Evolutionary conservation across 2,113 vertebrate species (phyloP), one percentile per base, ranked within the genome.

Genomic region (Noctilio leporinus): DNA sequence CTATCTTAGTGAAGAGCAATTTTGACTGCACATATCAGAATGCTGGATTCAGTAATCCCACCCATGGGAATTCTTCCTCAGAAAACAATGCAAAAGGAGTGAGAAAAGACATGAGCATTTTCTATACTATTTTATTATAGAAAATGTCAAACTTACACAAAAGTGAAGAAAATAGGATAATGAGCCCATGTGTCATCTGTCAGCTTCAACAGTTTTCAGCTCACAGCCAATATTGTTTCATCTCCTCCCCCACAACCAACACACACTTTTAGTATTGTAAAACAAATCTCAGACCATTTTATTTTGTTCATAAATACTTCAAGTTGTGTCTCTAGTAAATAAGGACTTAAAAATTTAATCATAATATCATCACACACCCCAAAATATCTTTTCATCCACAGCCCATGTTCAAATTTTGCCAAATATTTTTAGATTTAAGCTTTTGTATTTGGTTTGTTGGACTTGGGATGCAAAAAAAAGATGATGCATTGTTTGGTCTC

Each of bases 131-230:
- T 85, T 94, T 92, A 53, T 73, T 70, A 76, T 24, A 81, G 85
- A 87, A 96, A 93, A 92, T 76, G 95, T 94, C 94, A 94, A 82
- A 22, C 85, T 94, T 85, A 24, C 88, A 96, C 65, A 78, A 67
- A 93, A 89, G 85, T 45, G 28, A 64, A 85, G 70, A 38, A 45
- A 83, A 45, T 15, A 64, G 11, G 73, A 90, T 81, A 62, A 85
- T 20, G 84, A 87, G 57, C 19, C 47, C 30, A 1, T 15, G 12
- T 30, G 33, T 53, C 55, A 64, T 14, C 91, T 35, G 33, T 33
- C 53, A 38, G 64, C 80, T 47, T 28, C 28, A 11, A 3, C 59
- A n/a, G 55, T 53, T n/a, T 67, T 45, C 84, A 89, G 33, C 77
- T 77, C 94, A 28, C 69, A 80, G 64, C n/a, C 91, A 59, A 33